These are phyloP conservation scores for Caretta caretta DNA, from an alignment of 2,113 vertebrate species.

Conservation along the genomic window DNA sequence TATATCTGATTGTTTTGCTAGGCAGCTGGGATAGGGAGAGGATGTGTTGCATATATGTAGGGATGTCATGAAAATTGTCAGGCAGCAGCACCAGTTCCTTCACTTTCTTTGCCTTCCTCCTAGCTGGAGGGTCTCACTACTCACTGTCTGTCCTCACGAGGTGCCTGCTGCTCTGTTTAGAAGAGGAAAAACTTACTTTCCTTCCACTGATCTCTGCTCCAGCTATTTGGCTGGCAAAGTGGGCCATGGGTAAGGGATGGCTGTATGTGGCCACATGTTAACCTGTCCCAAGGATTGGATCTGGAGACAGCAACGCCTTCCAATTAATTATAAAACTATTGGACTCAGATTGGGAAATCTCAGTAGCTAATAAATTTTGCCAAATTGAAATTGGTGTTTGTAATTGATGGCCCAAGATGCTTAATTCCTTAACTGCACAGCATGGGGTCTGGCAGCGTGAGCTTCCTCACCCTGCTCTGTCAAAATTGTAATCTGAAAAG, in stretches of 20 bases:
- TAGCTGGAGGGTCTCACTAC: neutral
- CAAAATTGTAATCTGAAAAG: neutral
- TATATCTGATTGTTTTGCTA: neutral
- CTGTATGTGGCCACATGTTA: neutral
- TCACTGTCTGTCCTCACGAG: neutral
- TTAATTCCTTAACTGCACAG: neutral
- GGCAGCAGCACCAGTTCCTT: neutral
- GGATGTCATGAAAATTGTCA: rapidly evolving
- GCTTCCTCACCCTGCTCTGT: neutral
- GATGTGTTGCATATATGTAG: rapidly evolving
- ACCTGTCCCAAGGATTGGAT: neutral
- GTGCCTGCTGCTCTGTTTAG: neutral
- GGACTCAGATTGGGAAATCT: rapidly evolving
- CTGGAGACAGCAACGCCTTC: neutral
- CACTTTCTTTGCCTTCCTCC: neutral
- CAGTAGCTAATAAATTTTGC: rapidly evolving
- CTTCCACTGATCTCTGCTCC: neutral
- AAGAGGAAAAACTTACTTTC: neutral
- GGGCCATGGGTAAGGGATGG: neutral
- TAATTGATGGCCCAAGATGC: neutral
- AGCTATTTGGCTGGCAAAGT: neutral
- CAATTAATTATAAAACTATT: neutral
- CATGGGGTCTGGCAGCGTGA: neutral
- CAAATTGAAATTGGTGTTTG: neutral
- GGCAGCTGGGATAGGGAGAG: neutral